Conservation (phyloP, 37 sponge, comb jelly and placozoan species). For the Oscarella lobularis region DNA sequence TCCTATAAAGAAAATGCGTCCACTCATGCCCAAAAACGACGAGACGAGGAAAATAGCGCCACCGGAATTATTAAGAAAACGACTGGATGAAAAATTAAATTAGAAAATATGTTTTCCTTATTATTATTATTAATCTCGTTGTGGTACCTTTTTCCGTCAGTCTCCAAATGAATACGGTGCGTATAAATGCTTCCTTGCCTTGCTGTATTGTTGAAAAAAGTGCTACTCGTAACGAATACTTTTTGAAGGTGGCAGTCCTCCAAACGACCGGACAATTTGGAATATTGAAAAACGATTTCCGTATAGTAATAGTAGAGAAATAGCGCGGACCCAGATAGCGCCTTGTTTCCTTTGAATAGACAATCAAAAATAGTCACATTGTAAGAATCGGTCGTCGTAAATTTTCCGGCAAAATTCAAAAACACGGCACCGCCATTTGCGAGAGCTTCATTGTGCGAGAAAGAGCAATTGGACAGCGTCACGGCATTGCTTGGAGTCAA, state of each 20-base stretch:
- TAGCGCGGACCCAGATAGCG: too few species aligned
- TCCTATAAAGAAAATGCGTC: constrained; percentile 8
- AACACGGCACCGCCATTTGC: constrained; percentile 70
- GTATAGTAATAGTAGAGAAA: too few species aligned
- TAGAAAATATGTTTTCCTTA: too few species aligned
- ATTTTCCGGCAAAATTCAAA: constrained; percentile 14
- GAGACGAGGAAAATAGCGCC: constrained; percentile 33
- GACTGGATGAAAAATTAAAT: constrained; percentile 18
- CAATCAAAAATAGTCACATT: not conserved
- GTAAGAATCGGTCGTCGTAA: not conserved
- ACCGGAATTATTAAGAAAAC: constrained; percentile 24
- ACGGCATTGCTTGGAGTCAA: constrained; percentile 12
- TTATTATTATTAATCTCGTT: too few species aligned
- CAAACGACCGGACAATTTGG: too few species aligned
- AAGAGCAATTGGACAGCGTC: constrained; percentile 18
- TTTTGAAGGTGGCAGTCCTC: too few species aligned
- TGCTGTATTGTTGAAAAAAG: too few species aligned
- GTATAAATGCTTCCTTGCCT: constrained; percentile 23
- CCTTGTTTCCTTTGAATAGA: constrained; percentile 18
- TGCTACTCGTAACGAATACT: too few species aligned
- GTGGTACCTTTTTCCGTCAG: constrained; percentile 31
- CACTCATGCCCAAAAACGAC: constrained; percentile 16
- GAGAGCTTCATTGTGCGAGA: constrained; percentile 30
- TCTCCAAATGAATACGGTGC: constrained; percentile 19
- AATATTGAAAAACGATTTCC: too few species aligned